Percentiles rank a stretch among this genome's conserved stretches.
Conservation (phyloP, 2,113 vertebrate genomes). For the Etheostoma cragini region DNA sequence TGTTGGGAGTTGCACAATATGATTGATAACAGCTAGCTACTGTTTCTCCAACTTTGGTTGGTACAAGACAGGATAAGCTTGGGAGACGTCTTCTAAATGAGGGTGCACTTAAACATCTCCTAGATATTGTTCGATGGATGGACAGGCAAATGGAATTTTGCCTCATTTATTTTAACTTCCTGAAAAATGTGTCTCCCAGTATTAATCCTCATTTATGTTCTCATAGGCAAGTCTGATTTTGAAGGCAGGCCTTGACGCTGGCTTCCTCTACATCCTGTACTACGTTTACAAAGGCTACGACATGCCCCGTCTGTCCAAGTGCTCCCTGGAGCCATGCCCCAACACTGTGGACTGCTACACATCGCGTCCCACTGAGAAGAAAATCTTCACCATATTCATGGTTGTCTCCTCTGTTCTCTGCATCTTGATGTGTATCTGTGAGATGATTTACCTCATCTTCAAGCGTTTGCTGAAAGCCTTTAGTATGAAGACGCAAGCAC, state of each 20-base stretch:
- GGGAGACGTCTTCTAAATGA: too few relatives aligned
- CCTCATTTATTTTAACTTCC: background rate
- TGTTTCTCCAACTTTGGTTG: too few relatives aligned
- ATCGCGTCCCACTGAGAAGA: conserved; percentile 93
- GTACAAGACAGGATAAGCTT: too few relatives aligned
- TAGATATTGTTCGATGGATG: background rate
- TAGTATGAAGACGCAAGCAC: background rate
- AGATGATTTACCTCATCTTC: conserved; percentile 89
- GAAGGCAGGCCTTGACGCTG: conserved; percentile 86
- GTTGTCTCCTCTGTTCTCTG: conserved; percentile 86
- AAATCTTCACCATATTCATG: conserved; percentile 96
- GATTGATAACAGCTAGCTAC: too few relatives aligned
- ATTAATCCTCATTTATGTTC: conserved; percentile 15
- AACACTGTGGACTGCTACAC: conserved; percentile 93
- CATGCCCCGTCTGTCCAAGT: conserved; percentile 89
- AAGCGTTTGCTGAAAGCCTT: conserved; percentile 82
- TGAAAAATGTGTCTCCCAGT: background rate
- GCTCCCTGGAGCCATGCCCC: conserved; percentile 87
- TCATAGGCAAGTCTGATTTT: conserved; percentile 87
- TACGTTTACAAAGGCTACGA: conserved; percentile 85
- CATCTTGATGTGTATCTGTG: conserved; percentile 88
- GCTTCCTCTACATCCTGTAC: conserved; percentile 91
- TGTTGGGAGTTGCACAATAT: too few relatives aligned
- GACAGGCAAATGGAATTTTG: background rate
- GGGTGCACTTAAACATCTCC: background rate